These are phyloP conservation scores for Lysiphlebus fabarum DNA, from an alignment of 1,140 invertebrate species.

Conservation along the genomic window DNA sequence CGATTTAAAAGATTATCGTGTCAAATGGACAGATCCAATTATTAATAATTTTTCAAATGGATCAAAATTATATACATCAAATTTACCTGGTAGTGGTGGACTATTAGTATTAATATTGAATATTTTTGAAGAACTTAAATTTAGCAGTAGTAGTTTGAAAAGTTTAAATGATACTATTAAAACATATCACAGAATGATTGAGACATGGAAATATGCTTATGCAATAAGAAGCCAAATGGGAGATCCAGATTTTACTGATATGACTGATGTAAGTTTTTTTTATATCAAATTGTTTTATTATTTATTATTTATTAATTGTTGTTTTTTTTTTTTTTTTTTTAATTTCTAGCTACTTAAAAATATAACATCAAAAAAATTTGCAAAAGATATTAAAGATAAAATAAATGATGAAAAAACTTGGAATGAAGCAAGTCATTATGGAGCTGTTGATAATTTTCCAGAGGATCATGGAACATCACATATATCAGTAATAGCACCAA, in stretches of 20 bases:
- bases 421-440: constrained; percentile 68
- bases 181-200: constrained; percentile 83
- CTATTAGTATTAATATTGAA: constrained; percentile 79
- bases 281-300: background rate
- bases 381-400: constrained; percentile 47
- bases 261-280: constrained; percentile 57
- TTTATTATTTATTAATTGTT: too few species aligned
- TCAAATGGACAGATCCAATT: constrained; percentile 66
- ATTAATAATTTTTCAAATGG: constrained; percentile 58
- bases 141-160: constrained; percentile 11
- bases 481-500: constrained; percentile 76
- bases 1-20: constrained; percentile 66
- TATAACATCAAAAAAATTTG: constrained; percentile 57
- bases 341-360: constrained; percentile 60
- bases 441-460: constrained; percentile 53
- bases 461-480: constrained; percentile 88
- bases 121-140: constrained; percentile 59
- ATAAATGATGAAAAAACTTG: constrained; percentile 71
- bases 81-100: constrained; percentile 77
- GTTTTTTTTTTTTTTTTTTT: background rate
- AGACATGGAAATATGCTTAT: constrained; percentile 91
- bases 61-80: constrained; percentile 66
- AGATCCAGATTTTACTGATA: constrained; percentile 71
- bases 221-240: constrained; percentile 81
- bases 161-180: constrained; percentile 54